Evolutionary conservation across 2,888 invertebrate genomes (phyloP), one percentile per base, ranked within the genome.

Genomic region (Mythimna lalbum): DNA sequence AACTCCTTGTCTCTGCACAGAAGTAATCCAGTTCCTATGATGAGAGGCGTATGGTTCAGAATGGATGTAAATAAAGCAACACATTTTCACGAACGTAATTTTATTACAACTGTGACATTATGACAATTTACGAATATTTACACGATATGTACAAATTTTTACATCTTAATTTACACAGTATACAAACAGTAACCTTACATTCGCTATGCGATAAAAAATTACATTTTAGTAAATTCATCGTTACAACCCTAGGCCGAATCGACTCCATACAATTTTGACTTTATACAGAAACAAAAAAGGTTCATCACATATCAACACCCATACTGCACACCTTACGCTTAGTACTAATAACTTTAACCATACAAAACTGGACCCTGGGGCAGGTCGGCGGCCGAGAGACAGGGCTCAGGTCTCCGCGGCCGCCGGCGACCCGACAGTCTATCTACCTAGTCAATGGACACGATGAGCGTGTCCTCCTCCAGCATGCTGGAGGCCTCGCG

Each of bases 131-230:
- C 87, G 88, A 92, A 90, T 95, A 95, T 95, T 94, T 95, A 95
- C 95, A 95, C 91, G 95, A 95, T 95, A 95, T 95, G 95, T 95
- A 95, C 95, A 95, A 90, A 90, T 87, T 87, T 93, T 91, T 94
- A 95, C 93, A 94, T 78, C 80, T 85, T 82, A 86, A 86, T 81
- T n/a, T 82, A 90, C 79, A 82, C 86, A 87, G 92, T 94, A 94
- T 94, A 94, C 92, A 92, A 91, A 92, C 87, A 88, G 91, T 90
- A 87, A 89, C 88, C 88, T 92, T 90, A 90, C 86, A 89, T 81
- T 92, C 92, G 93, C 93, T 92, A 90, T 87, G 93, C 94, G 93
- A 93, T 93, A 93, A 86, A 92, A 90, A 91, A 91, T 89, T 93
- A 93, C 88, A 92, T 82, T 88, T 91, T 94, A 95, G 89, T 95